A percentile compares a stretch with the other conserved stretches of the same genome.
phyloP scores from a whole-genome alignment of 2,113 vertebrate species.

The Donacobius atricapilla region DNA sequence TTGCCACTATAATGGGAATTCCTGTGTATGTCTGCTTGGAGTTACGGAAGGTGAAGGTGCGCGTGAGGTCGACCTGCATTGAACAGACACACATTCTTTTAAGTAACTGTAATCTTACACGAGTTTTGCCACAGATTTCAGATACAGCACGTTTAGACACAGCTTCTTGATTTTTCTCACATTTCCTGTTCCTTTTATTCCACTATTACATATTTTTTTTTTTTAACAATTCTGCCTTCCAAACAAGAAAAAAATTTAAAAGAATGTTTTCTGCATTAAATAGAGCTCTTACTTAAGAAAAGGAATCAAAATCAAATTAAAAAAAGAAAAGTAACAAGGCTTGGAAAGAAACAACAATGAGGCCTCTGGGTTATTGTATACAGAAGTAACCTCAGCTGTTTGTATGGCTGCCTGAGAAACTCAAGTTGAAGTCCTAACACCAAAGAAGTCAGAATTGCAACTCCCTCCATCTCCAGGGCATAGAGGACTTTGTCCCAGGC shows the following conservation, averaged over 20 bases:
- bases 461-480: background rate
- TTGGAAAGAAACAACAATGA: background rate
- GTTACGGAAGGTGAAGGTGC: constrained; percentile 96
- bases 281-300: background rate
- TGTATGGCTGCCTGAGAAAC: background rate
- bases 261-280: background rate
- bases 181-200: background rate
- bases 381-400: background rate
- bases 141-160: background rate
- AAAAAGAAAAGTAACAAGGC: background rate
- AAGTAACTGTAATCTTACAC: background rate
- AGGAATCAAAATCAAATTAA: background rate
- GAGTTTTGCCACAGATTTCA: background rate
- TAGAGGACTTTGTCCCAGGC: background rate
- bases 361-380: background rate
- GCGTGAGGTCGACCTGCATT: constrained; percentile 87
- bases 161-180: background rate
- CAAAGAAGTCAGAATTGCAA: background rate
- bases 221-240: background rate
- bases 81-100: background rate
- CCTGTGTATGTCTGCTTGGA: constrained; percentile 95
- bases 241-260: background rate
- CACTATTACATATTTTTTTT: background rate
- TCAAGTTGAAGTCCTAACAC: background rate
- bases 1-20: constrained; percentile 94